These are phyloP conservation scores for Siniperca undulata DNA, from an alignment of 2,797 vertebrate genomes.

Conservation along the genomic window DNA sequence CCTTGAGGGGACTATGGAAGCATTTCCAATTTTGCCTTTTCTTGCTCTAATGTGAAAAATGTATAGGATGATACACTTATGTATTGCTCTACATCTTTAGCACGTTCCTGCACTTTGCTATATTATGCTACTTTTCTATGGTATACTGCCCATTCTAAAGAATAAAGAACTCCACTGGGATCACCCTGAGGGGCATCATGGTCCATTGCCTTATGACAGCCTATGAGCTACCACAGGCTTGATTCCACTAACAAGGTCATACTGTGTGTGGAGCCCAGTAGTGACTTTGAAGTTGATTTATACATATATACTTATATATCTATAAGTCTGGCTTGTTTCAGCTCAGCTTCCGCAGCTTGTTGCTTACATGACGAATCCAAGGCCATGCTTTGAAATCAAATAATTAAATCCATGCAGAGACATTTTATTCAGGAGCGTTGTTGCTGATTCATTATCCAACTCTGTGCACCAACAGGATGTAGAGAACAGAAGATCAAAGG, in stretches of 20 bases:
- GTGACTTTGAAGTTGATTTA: conserved; percentile 37
- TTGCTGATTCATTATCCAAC: conserved; percentile 50
- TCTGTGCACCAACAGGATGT: conserved; percentile 36
- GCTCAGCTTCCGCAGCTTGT: conserved; percentile 20
- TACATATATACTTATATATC: background rate
- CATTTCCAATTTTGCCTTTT: conserved; percentile 20
- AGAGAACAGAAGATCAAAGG: conserved; percentile 56
- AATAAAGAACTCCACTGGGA: conserved; percentile 24
- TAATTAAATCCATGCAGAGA: conserved; percentile 19
- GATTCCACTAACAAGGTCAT: conserved; percentile 45
- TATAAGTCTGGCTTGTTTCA: background rate
- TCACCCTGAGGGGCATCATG: conserved; percentile 20
- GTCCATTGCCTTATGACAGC: conserved; percentile 30
- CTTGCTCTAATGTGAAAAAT: conserved; percentile 16
- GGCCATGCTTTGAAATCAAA: conserved; percentile 24
- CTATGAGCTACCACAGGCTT: conserved; percentile 25
- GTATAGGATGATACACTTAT: background rate
- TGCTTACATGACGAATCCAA: conserved; percentile 9
- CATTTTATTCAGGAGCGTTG: conserved; percentile 26
- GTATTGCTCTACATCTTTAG: background rate
- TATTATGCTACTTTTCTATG: background rate
- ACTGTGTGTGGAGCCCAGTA: background rate
- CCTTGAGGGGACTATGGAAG: background rate
- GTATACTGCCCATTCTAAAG: background rate
- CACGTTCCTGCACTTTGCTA: background rate